These are phyloP conservation scores for Cydia splendana DNA, from an alignment of 1,140 invertebrate species.

Conservation along the genomic window DNA sequence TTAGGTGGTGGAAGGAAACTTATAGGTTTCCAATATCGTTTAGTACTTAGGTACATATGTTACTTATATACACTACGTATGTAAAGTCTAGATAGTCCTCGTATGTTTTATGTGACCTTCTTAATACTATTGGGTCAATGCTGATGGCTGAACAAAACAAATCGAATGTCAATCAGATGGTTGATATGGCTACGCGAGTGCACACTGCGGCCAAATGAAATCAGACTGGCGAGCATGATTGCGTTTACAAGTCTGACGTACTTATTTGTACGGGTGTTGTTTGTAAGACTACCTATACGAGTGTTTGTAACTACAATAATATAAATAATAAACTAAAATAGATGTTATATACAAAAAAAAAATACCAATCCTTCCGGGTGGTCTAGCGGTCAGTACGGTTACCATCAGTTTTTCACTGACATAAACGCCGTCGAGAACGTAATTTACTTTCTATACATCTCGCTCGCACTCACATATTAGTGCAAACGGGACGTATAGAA, in stretches of 20 bases:
- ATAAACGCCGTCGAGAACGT: no score
- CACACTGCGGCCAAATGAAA: background rate
- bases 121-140: conserved; percentile 8
- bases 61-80: background rate
- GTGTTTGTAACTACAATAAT: no score
- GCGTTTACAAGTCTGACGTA: background rate
- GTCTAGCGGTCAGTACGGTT: no score
- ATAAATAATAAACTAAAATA: no score
- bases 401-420: no score
- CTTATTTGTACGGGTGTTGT: no score
- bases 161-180: conserved; percentile 14
- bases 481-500: no score
- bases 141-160: background rate
- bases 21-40: background rate
- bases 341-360: no score
- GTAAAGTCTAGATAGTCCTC: background rate
- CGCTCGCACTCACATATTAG: no score
- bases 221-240: background rate
- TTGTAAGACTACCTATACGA: no score
- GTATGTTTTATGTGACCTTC: background rate
- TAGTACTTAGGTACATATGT: background rate
- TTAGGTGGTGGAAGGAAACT: background rate
- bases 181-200: background rate
- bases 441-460: no score
- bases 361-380: no score